Evolutionary conservation across 92 coral and sea anemone species (phyloP), one percentile per base, ranked within the genome.

Genomic region (Palythoa grandiflora): DNA sequence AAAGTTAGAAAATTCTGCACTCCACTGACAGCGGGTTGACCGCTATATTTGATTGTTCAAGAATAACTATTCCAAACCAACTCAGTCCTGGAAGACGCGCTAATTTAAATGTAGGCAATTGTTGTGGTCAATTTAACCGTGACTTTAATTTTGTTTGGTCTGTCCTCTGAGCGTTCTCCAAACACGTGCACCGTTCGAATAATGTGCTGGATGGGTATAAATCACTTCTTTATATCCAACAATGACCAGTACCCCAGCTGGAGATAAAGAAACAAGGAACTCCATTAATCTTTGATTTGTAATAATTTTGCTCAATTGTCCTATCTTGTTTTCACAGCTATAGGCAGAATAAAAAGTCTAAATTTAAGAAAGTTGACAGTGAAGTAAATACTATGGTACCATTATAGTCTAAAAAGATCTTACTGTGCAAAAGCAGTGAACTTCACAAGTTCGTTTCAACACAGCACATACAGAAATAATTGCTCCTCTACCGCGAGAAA

Each of bases 81-180:
- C 21, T 52, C 40, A 76, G 38, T 53, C 48, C 68, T 20, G 47
- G 68, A 4, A 55, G 75, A 65, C 85, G 85, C 85, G 61, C 75
- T 81, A 65, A 81, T 65, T 81, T 63, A 35, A 81, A 81, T 81
- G 71, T 44, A 66, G 38, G 86, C 86, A 81, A 81, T 81, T 81
- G 76, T 66, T 66, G 60, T 12, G 86, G 35, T 44, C 48, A 68
- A 81, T 19, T 48, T 16, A 66, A 65, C 75, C 76, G 86, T 66
- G 86, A 40, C 83, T 77, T 77, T 39, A 44, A 19, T 9, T 59
- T 28, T 63, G 37, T 77, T 52, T 57, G 66, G 55, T 80, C 19
- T 44, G 19, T 28, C 61, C 68, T 28, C 44, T 52, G 66, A 50
- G 39, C 14, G 68, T 9, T 19, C 63, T 35, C 81, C 20, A 35